Base-by-base conservation (phyloP, 2,797 vertebrate species). In the Psittacula echo region DNA sequence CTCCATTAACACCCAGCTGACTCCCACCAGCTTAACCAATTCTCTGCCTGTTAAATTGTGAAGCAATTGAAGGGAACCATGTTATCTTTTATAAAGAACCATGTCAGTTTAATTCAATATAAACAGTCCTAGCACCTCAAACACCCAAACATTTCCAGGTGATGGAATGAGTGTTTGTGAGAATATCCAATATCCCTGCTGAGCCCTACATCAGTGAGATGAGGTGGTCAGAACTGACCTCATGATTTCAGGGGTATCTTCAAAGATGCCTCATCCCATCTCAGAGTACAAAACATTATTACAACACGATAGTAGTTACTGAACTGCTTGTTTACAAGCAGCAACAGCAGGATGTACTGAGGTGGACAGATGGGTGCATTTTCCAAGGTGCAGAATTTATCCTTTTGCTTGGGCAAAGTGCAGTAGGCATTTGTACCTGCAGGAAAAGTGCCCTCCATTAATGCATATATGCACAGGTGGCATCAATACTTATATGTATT, bases 121-220 rank as follows among this genome's bases (percentile, higher is more conserved):
- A 77, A 84, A 61, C n/a, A 64, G 13, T 44, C 19, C 54, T 37
- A 20, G 34, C 29, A 74, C 4, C 14, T 65, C 47, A 32, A 80
- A 53, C 41, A 54, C 39, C n/a, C 70, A 70, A 54, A 65, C 12
- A n/a, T 19, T 89, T 78, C 27, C 45, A 61, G 7, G 7, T 90
- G 77, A 53, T 64, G 19, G 77, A 92, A 64, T n/a, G 19, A 92
- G 24, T 20, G 21, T 62, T 76, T 93, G 27, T 56, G 66, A 90
- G 62, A 72, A 27, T 74, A 75, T 37, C 37, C 56, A 29, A 64
- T 77, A 47, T 13, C 19, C 30, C 42, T 44, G 37, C 39, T 54
- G 73, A 83, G 10, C 39, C 30, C 47, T 60, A 5, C 17, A 5
- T 45, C 53, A 81, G 44, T 45, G 56, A 88, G 83, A 84, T n/a